A percentile compares a stretch with the other conserved stretches of the same genome.
phyloP scores from a whole-genome alignment of 64 coral and sea anemone species.

The Dendrophyllia cribrosa region DNA sequence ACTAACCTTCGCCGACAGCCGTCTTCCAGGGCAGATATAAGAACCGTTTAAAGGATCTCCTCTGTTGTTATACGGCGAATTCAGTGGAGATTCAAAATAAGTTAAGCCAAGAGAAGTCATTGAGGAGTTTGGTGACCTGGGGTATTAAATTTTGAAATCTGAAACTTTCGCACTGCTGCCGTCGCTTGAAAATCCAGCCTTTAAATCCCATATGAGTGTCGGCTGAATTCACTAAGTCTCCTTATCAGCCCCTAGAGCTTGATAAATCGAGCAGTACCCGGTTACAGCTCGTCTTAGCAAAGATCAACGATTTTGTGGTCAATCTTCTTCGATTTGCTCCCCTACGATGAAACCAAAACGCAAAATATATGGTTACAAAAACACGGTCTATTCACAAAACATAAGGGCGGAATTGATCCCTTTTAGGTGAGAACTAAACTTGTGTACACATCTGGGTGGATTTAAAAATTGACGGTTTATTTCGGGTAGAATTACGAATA shows the following conservation, averaged over 20 bases:
- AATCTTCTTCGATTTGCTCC: not conserved
- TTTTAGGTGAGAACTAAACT: not conserved
- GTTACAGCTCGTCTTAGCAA: not conserved
- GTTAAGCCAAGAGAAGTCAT: not conserved
- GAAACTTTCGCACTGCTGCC: too few relatives aligned
- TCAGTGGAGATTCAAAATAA: not conserved
- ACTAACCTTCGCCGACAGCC: slow-evolving; percentile 6
- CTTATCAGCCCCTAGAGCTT: not conserved
- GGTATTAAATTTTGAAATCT: too few relatives aligned
- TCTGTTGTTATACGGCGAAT: not conserved
- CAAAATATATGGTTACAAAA: not conserved
- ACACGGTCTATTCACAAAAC: too few relatives aligned
- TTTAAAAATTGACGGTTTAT: not conserved
- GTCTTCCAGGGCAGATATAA: not conserved
- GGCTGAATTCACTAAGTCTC: not conserved
- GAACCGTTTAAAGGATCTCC: not conserved
- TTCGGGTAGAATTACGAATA: not conserved
- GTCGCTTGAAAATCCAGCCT: not conserved
- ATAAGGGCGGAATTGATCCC: too few relatives aligned
- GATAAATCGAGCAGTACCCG: not conserved
- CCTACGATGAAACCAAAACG: slow-evolving; percentile 9
- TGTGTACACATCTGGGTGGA: not conserved
- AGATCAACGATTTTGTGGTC: not conserved
- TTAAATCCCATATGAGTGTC: not conserved
- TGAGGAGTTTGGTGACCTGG: not conserved